Conservation (phyloP, 2,113 vertebrate species). For the Oplegnathus fasciatus region DNA sequence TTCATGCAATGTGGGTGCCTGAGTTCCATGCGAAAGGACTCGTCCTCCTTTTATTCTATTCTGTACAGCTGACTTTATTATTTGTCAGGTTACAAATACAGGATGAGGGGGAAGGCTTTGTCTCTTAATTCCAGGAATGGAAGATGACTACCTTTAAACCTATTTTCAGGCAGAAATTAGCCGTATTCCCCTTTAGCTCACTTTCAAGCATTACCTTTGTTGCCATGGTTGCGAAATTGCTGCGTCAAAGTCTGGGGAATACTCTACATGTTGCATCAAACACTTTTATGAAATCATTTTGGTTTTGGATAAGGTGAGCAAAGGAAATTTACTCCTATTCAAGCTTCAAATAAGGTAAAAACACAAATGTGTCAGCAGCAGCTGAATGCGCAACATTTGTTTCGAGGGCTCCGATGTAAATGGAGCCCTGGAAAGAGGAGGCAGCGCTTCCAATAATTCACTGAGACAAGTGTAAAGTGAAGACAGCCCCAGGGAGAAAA, state of each 20-base stretch:
- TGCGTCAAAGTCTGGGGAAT: neutral
- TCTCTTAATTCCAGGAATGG: neutral
- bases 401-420: slow-evolving; percentile 45
- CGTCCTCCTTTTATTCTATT: neutral
- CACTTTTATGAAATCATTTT: slow-evolving; percentile 4
- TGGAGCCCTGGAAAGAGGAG: slow-evolving; percentile 33
- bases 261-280: neutral
- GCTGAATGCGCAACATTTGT: slow-evolving; percentile 27
- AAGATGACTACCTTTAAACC: neutral
- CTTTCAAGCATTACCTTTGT: slow-evolving; percentile 13
- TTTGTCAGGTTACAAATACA: neutral
- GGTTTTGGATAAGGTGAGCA: neutral
- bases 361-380: neutral
- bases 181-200: neutral
- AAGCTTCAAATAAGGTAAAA: slow-evolving; percentile 21
- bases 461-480: slow-evolving; percentile 70
- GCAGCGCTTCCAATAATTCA: slow-evolving; percentile 59
- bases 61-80: neutral
- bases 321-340: neutral
- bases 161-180: neutral
- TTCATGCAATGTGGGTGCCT: slow-evolving; percentile 19
- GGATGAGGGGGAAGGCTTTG: neutral
- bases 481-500: slow-evolving; percentile 56
- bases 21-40: neutral
- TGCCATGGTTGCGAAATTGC: slow-evolving; percentile 27